Evolutionary conservation across 2,113 vertebrate genomes (phyloP).

Genomic region (Geococcyx californianus): DNA sequence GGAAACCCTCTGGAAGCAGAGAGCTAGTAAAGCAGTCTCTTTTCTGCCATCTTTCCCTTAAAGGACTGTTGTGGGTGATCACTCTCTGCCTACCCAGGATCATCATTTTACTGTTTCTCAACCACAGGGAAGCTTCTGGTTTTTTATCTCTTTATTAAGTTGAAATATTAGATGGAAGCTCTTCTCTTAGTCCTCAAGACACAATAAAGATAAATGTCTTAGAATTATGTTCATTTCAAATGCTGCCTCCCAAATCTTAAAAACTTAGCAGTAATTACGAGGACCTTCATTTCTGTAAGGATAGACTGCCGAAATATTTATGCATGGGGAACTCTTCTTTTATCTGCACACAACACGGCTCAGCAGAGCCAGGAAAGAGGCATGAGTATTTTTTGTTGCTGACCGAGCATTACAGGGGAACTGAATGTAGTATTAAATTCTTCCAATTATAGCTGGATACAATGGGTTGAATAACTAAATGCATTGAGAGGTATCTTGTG

Average conservation of each 20-base stretch:
- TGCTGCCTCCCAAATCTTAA: not conserved
- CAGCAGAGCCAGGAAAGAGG: not conserved
- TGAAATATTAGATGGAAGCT: not conserved
- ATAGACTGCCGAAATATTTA: not conserved
- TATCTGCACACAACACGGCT: not conserved
- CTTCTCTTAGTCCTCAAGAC: not conserved
- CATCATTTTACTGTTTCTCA: not conserved
- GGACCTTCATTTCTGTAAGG: not conserved
- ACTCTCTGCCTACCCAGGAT: not conserved
- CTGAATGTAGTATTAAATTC: not conserved
- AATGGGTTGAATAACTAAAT: not conserved
- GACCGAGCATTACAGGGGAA: not conserved
- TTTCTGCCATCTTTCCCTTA: not conserved
- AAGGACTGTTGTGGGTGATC: not conserved
- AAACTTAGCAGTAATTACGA: not conserved
- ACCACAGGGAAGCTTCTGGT: not conserved
- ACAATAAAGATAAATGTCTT: not conserved
- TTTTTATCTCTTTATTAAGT: not conserved
- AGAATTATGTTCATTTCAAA: not conserved
- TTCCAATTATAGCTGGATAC: slow-evolving; percentile 8
- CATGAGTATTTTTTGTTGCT: not conserved
- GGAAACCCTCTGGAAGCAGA: not conserved
- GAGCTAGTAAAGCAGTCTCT: not conserved
- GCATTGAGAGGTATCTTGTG: not conserved
- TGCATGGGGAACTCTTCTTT: not conserved